These are phyloP conservation scores for Heloderma charlesbogerti DNA, from an alignment of 2,113 vertebrate species.

Conservation along the genomic window DNA sequence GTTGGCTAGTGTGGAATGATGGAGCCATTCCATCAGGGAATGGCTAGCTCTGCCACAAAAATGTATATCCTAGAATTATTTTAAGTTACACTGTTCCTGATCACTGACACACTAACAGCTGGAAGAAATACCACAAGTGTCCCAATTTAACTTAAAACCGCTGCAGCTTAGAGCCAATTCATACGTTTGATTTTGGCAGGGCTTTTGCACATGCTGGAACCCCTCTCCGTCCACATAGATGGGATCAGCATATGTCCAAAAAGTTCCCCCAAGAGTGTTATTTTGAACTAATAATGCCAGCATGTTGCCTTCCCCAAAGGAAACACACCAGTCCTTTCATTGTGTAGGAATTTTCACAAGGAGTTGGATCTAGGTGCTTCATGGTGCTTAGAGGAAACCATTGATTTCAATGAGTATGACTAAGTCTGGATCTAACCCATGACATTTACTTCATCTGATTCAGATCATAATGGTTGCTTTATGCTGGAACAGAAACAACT, in stretches of 20 bases:
- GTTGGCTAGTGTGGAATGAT: neutral
- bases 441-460: neutral
- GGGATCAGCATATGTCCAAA: neutral
- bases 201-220: neutral
- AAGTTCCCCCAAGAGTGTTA: neutral
- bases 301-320: neutral
- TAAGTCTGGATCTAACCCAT: neutral
- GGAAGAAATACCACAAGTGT: slow-evolving; percentile 13
- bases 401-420: neutral
- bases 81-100: slow-evolving; percentile 26
- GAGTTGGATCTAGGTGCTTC: neutral
- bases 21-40: neutral
- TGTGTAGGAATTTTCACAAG: neutral
- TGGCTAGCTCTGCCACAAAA: slow-evolving; percentile 12
- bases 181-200: slow-evolving; percentile 13
- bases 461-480: neutral
- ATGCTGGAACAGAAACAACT: neutral
- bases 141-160: slow-evolving; percentile 18
- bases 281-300: slow-evolving; percentile 9
- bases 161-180: neutral
- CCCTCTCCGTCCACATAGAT: neutral
- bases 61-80: slow-evolving; percentile 38
- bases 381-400: neutral
- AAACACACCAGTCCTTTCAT: neutral
- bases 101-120: slow-evolving; percentile 8